A percentile compares a stretch with the other conserved stretches of the same genome.
Conservation (phyloP, 92 coral and sea anemone species). For the Nematostella vectensis region DNA sequence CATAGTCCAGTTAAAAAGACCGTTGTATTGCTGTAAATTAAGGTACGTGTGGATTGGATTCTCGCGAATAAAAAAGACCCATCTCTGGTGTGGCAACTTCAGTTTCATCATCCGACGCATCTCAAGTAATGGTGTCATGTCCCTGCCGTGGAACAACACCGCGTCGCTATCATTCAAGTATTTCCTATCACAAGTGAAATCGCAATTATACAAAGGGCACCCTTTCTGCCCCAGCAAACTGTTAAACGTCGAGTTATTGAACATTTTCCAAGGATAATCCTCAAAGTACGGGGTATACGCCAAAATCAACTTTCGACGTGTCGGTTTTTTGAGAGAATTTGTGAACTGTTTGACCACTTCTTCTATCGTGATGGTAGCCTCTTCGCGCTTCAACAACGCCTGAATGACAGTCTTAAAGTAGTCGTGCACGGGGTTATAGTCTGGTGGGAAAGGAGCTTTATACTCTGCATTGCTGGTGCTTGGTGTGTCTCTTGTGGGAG, state of each 20-base stretch:
- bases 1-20: conserved; percentile 90
- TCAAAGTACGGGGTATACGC: conserved; percentile 71
- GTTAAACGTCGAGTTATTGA: conserved; percentile 37
- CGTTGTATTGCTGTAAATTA: conserved; percentile 37
- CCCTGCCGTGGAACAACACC: conserved; percentile 79
- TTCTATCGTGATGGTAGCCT: no score
- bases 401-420: no score
- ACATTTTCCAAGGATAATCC: conserved; percentile 60
- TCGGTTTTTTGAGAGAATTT: no score
- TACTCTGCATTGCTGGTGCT: no score
- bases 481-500: no score
- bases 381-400: no score
- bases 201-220: conserved; percentile 47
- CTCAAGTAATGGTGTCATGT: conserved; percentile 36
- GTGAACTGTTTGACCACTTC: no score
- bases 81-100: conserved; percentile 43
- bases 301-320: conserved; percentile 63
- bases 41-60: conserved; percentile 42
- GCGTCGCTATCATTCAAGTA: conserved; percentile 56
- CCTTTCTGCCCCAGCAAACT: conserved; percentile 46
- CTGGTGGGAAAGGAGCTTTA: no score
- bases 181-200: conserved; percentile 49
- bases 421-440: no score
- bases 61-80: conserved; percentile 83
- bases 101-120: conserved; percentile 24